Percentiles rank a stretch among this genome's conserved stretches.
Conservation (phyloP, 2,888 invertebrate genomes). For the Drosophila imparisetae region DNA sequence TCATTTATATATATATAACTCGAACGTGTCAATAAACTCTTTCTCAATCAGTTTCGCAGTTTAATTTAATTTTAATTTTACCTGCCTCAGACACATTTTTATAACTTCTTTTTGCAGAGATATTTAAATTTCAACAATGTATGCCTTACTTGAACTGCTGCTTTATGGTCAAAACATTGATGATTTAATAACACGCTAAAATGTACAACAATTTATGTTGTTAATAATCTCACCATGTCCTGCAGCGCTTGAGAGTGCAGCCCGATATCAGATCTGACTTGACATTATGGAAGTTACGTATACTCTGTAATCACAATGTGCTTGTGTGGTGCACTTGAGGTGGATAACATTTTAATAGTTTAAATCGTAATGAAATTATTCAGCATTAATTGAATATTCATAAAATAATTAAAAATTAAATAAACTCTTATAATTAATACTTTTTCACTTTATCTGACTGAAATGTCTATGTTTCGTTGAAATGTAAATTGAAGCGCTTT, state of each 20-base stretch:
- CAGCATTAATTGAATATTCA: not conserved
- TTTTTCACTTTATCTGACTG: not conserved
- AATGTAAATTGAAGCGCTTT: not conserved
- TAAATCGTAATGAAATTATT: not conserved
- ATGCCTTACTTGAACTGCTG: not conserved
- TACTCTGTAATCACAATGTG: not conserved
- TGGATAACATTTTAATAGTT: not conserved
- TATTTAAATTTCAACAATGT: not conserved
- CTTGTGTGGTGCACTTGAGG: not conserved
- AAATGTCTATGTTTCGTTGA: not conserved
- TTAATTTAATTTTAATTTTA: not conserved
- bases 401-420: not conserved
- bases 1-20: not conserved
- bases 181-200: not conserved
- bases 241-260: not conserved
- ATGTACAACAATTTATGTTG: constrained; percentile 7
- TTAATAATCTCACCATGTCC: constrained; percentile 5
- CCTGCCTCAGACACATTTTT: not conserved
- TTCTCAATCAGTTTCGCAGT: not conserved
- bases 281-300: not conserved
- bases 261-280: not conserved
- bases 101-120: not conserved
- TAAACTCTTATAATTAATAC: not conserved
- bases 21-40: not conserved
- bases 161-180: not conserved